Evolutionary conservation across 2,888 invertebrate species (phyloP), one percentile per base, ranked within the genome.

Genomic region (Lithophane socia): DNA sequence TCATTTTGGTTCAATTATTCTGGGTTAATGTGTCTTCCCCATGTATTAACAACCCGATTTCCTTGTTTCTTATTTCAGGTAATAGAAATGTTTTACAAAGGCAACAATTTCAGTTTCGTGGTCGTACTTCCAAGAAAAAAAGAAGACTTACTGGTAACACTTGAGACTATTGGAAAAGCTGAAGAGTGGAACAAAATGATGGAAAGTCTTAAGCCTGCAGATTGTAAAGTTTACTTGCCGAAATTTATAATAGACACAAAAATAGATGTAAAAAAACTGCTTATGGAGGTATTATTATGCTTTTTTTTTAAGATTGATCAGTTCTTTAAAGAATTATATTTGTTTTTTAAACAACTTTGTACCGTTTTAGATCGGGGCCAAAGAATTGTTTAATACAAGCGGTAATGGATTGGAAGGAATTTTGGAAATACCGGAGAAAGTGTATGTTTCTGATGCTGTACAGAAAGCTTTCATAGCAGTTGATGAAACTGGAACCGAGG

Each of bases 401-500:
- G 83, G 86, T 37, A 66, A 90, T 37, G 89, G 84, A 0, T 85
- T 94, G 10, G 66, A 60, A 47, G 92, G 91, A 13, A 90, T 95
- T 42, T 79, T 93, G n/a, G 42, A 86, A 82, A 73, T 77, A 16
- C 61, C 84, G 37, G 73, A 89, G 72, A 72, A 85, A 1, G 24
- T 94, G 0, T 86, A 54, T 58, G 80, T 95, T 3, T 86, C 92
- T 44, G 79, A 82, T 66, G 91, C 89, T 3, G 69, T 90, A n/a
- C 95, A 95, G 67, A 92, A 94, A 87, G 91, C 91, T 61, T 87
- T 64, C 58, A 79, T 94, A 2, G 79, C 79, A 73, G 79, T 92
- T 4, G 85, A 93, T 77, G 95, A 95, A 90, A 66, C 54, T 1
- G 95, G 95, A 18, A 90, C 95, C 3, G 91, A 92, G 88, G 95